Conservation (phyloP, 1,140 invertebrate genomes). For the Acromyrmex echinatior region DNA sequence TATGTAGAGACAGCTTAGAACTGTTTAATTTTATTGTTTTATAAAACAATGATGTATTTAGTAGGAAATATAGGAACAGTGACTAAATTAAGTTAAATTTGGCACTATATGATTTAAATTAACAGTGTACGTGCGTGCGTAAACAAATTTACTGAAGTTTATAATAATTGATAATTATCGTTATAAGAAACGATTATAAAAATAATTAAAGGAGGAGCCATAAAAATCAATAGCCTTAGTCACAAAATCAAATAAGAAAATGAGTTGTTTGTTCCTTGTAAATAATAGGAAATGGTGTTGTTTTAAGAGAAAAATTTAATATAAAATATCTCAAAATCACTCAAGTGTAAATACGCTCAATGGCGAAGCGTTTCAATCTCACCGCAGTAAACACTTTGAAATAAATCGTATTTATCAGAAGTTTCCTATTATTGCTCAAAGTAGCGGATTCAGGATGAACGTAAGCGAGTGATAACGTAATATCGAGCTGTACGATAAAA, state of each 20-base stretch:
- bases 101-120: no score
- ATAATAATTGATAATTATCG: neutral
- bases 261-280: slow-evolving; percentile 40
- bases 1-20: no score
- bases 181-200: slow-evolving; percentile 13
- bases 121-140: neutral
- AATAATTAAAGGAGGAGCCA: slow-evolving; percentile 40
- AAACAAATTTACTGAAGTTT: neutral
- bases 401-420: slow-evolving; percentile 70
- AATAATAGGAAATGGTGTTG: slow-evolving; percentile 50
- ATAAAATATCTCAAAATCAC: slow-evolving; percentile 65
- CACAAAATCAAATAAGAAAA: slow-evolving; percentile 53
- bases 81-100: no score
- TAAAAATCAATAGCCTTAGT: neutral
- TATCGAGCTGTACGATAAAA: slow-evolving; percentile 12
- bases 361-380: slow-evolving; percentile 61
- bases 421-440: slow-evolving; percentile 58
- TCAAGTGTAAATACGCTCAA: slow-evolving; percentile 55
- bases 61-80: no score
- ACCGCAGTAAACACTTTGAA: slow-evolving; percentile 57
- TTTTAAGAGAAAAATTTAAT: slow-evolving; percentile 67
- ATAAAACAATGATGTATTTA: no score
- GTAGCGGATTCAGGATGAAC: neutral
- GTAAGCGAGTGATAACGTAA: slow-evolving; percentile 2
- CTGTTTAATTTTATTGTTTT: no score